Base-by-base conservation (phyloP, 2,888 invertebrate genomes). In the Antheraea yamamai region DNA sequence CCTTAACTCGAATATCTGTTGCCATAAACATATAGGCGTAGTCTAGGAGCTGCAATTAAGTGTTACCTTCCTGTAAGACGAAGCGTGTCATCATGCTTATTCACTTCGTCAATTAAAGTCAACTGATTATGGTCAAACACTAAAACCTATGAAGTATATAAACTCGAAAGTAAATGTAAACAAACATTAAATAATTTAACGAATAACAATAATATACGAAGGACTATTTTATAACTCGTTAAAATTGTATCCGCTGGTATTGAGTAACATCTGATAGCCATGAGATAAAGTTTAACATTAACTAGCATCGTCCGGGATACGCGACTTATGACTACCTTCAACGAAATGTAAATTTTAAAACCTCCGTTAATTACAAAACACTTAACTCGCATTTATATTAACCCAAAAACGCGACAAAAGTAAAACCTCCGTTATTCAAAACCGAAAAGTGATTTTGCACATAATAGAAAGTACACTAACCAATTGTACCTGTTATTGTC, bases 251-350 rank as follows among this genome's bases (percentile, higher is more conserved):
- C 74, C 72, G 79, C 81, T 82, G 84, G 85, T 86, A 85, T 86
- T 85, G 81, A 82, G 86, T 89, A 91, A 92, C 85, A 80, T 78
- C 78, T 78, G 93, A 94, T 93, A 91, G 88, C 91, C 92, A 88
- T 93, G 92, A 91, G 92, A 92, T 92, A 92, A 89, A 81, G 79
- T 75, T 76, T 79, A 81, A 79, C 80, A 81, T 66, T 91, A 92
- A 93, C 88, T 79, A 90, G 90, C 85, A 83, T 84, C 91, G 92
- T 94, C 94, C 94, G 89, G 85, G 84, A 87, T 85, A 84, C 86
- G 87, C 88, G 90, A 89, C 91, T 92, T 66, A 61, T 87, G 88
- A 55, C 61, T 87, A 87, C 86, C 88, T 87, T 84, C 87, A 85
- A 82, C 81, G 78, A 82, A 78, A 80, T 81, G 80, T 80, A 82